Evolutionary conservation across 2,888 invertebrate species (phyloP).

Genomic region (Cosmia trapezina): DNA sequence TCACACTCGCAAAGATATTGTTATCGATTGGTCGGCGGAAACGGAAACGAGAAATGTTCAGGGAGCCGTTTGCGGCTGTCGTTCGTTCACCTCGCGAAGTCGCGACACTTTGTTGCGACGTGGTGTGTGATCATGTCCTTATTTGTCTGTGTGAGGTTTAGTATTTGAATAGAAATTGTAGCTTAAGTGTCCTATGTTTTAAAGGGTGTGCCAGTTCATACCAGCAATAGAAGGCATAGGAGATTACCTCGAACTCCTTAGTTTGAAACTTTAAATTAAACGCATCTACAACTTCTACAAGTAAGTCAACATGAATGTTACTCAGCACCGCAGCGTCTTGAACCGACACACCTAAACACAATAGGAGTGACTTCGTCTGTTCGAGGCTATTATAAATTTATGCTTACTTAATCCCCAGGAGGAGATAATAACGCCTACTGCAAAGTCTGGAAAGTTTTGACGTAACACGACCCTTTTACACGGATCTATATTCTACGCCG

Average conservation of each 20-base stretch:
- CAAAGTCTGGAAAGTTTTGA: conserved; percentile 65
- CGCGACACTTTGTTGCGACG: conserved; percentile 44
- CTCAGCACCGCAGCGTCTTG: background rate
- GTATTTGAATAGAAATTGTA: conserved; percentile 23
- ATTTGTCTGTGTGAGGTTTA: conserved; percentile 35
- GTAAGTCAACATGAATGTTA: background rate
- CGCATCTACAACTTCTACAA: background rate
- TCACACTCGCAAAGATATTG: conserved; percentile 75
- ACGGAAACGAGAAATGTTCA: conserved; percentile 72
- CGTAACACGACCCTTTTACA: conserved; percentile 55
- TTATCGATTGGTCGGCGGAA: conserved; percentile 78
- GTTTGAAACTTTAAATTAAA: background rate
- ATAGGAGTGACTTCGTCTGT: conserved; percentile 24
- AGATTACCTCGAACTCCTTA: background rate
- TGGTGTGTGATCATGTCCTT: conserved; percentile 33
- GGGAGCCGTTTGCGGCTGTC: conserved; percentile 62
- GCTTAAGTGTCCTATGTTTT: background rate
- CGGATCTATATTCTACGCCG: conserved; percentile 45
- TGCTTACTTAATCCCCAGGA: conserved; percentile 50
- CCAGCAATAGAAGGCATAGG: background rate
- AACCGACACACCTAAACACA: conserved; percentile 17
- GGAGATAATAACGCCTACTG: conserved; percentile 54
- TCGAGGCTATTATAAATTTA: conserved; percentile 55
- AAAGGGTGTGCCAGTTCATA: background rate
- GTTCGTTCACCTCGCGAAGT: conserved; percentile 65